Conservation (phyloP, 2,888 invertebrate species). For the Papilio gigon region DNA sequence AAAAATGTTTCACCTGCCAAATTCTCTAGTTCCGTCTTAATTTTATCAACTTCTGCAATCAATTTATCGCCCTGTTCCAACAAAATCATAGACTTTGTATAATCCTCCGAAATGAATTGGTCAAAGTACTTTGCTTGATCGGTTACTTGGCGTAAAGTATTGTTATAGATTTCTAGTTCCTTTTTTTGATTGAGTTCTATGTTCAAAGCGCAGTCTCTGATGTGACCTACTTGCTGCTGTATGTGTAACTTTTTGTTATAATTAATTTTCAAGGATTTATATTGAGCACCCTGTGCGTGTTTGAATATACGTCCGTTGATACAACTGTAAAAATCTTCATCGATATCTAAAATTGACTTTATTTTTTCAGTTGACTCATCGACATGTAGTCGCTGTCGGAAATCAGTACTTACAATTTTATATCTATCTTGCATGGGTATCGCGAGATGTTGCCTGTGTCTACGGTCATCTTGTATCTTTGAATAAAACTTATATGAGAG, state of each 20-base stretch:
- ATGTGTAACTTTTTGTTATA: slow-evolving; percentile 55
- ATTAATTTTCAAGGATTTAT: slow-evolving; percentile 53
- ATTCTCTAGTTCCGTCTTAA: slow-evolving; percentile 70
- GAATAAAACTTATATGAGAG: slow-evolving; percentile 60
- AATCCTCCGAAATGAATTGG: slow-evolving; percentile 83
- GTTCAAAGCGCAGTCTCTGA: slow-evolving; percentile 75
- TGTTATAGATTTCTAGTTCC: slow-evolving; percentile 78
- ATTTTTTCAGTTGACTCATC: slow-evolving; percentile 55
- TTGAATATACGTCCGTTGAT: slow-evolving; percentile 60
- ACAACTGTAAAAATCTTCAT: slow-evolving; percentile 58
- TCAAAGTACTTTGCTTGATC: slow-evolving; percentile 83
- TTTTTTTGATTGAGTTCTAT: slow-evolving; percentile 80
- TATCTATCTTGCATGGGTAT: slow-evolving; percentile 58
- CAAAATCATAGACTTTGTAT: slow-evolving; percentile 82
- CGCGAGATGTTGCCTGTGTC: slow-evolving; percentile 51
- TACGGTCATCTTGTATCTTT: slow-evolving; percentile 55
- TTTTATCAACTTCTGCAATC: slow-evolving; percentile 65
- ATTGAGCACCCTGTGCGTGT: slow-evolving; percentile 27
- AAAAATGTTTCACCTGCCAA: slow-evolving; percentile 67
- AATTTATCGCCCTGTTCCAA: slow-evolving; percentile 78
- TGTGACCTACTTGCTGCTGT: slow-evolving; percentile 66
- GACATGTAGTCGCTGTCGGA: slow-evolving; percentile 55
- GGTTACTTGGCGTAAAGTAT: slow-evolving; percentile 72
- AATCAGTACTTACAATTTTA: slow-evolving; percentile 57
- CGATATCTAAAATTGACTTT: slow-evolving; percentile 57